Percentiles rank a stretch among this genome's conserved stretches.
phyloP scores from a whole-genome alignment of 1,140 invertebrate species.

The Drosophila yakuba region DNA sequence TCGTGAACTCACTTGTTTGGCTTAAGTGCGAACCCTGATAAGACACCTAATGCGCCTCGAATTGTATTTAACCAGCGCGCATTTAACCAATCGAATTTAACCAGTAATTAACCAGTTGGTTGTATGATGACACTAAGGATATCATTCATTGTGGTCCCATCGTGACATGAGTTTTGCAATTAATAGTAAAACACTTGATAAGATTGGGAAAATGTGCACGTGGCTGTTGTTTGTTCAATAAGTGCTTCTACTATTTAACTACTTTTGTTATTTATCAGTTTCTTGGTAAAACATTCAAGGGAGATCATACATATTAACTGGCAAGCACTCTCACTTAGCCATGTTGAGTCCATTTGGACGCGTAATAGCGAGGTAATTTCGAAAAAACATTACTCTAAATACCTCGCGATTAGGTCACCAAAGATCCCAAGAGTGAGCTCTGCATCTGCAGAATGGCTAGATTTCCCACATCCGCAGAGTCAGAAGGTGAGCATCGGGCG shows the following conservation, averaged over 20 bases:
- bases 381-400: neutral
- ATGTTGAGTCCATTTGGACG: no score
- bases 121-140: no score
- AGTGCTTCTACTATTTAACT: no score
- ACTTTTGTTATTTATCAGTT: no score
- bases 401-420: neutral
- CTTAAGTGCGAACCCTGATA: slow-evolving; percentile 16
- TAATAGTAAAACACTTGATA: no score
- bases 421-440: neutral
- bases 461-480: slow-evolving; percentile 30
- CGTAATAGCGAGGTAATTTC: neutral
- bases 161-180: no score
- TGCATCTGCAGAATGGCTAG: neutral
- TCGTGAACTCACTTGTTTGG: slow-evolving; percentile 13
- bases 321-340: no score
- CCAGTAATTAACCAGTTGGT: neutral
- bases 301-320: no score
- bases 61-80: neutral
- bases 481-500: slow-evolving; percentile 25
- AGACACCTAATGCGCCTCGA: slow-evolving; percentile 2
- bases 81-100: neutral
- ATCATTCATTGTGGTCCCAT: no score
- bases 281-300: no score
- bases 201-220: no score
- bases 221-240: no score